Evolutionary conservation across 2,113 vertebrate species (phyloP).

Genomic region (Galbula dea): DNA sequence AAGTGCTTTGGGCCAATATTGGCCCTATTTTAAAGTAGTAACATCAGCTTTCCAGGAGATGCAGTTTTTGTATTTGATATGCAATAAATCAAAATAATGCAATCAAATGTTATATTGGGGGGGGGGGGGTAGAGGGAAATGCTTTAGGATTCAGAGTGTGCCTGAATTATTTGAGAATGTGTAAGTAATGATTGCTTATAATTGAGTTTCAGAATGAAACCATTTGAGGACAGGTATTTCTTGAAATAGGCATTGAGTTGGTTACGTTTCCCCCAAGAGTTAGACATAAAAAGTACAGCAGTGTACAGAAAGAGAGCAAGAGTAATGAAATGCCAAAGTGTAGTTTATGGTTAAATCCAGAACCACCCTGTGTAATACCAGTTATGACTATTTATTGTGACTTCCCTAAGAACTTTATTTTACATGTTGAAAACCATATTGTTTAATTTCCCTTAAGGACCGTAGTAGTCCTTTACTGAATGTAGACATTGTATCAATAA

Average conservation of each 20-base stretch:
- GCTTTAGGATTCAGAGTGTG: not conserved
- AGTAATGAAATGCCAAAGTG: not conserved
- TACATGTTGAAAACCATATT: not conserved
- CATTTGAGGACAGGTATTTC: not conserved
- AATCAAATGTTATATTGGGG: not conserved
- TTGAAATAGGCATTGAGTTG: not conserved
- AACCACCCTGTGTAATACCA: not conserved
- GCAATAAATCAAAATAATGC: not conserved
- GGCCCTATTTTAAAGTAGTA: not conserved
- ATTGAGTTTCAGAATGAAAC: not conserved
- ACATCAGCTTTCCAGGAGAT: not conserved
- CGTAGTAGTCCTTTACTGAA: not conserved
- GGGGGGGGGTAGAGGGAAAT: not conserved
- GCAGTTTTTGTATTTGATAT: not conserved
- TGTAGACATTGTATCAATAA: not conserved
- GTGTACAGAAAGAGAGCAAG: not conserved
- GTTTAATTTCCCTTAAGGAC: not conserved
- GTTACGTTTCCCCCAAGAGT: not conserved
- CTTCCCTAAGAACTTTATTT: not conserved
- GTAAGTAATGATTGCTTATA: not conserved
- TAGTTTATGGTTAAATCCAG: not conserved
- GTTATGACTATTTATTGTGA: not conserved
- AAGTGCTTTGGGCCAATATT: not conserved
- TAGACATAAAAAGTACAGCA: not conserved
- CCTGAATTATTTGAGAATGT: not conserved